Conservation (phyloP, 2,113 vertebrate genomes). For the Xenus cinereus region DNA sequence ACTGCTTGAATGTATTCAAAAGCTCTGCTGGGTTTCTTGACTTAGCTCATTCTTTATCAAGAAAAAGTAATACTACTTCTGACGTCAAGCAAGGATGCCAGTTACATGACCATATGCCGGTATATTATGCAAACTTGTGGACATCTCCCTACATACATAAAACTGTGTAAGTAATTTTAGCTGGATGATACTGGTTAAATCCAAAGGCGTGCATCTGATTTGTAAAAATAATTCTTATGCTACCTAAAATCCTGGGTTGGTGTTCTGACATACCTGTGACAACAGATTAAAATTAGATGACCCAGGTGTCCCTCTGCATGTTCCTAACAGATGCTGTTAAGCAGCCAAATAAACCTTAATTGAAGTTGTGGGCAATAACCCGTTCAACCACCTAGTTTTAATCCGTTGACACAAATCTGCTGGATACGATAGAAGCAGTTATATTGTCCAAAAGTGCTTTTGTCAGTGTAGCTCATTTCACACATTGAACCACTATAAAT, state of each 20-base stretch:
- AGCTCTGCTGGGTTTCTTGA: background rate
- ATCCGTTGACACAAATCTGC: constrained; percentile 34
- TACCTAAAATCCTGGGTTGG: background rate
- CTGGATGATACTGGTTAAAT: background rate
- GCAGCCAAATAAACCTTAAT: background rate
- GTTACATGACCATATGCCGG: background rate
- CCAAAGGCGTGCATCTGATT: background rate
- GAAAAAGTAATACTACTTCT: background rate
- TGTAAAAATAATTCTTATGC: background rate
- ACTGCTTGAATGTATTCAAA: background rate
- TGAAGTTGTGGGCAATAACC: background rate
- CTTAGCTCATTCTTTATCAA: background rate
- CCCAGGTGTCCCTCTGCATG: background rate
- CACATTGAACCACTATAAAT: constrained; percentile 20
- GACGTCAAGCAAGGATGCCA: background rate
- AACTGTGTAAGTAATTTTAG: background rate
- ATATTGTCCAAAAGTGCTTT: constrained; percentile 53
- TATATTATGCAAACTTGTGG: background rate
- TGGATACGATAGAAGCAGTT: constrained; percentile 26
- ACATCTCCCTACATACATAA: background rate
- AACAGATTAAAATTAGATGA: background rate
- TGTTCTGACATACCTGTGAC: background rate
- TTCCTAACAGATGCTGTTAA: background rate
- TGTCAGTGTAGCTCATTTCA: constrained; percentile 43
- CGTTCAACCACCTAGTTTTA: background rate